These are phyloP conservation scores for Penaeus indicus DNA, from an alignment of 1,140 invertebrate genomes.

Conservation along the genomic window DNA sequence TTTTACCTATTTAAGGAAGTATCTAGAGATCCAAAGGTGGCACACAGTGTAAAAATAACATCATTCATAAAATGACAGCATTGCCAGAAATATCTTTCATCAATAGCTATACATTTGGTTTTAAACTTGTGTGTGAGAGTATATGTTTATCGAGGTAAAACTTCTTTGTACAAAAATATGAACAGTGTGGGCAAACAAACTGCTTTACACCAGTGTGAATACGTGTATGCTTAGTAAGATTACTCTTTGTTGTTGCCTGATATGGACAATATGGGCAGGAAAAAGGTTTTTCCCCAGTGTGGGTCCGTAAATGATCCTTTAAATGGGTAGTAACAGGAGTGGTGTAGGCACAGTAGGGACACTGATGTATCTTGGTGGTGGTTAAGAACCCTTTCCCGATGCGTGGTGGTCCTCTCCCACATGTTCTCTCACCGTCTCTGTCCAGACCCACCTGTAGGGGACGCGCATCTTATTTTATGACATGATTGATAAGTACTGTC, in stretches of 20 bases:
- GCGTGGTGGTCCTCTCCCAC: constrained; percentile 12
- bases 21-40: too few species aligned
- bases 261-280: constrained; percentile 53
- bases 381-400: constrained; percentile 20
- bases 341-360: constrained; percentile 59
- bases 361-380: constrained; percentile 53
- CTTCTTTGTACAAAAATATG: constrained; percentile 54
- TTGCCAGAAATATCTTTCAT: too few species aligned
- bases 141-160: constrained; percentile 50
- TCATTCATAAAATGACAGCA: too few species aligned
- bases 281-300: constrained; percentile 57
- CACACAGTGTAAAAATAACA: too few species aligned
- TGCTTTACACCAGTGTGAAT: constrained; percentile 49
- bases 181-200: constrained; percentile 49
- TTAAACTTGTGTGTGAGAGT: constrained; percentile 31
- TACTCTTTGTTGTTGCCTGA: constrained; percentile 58
- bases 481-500: neutral
- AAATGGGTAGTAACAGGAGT: constrained; percentile 58
- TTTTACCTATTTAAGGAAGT: too few species aligned
- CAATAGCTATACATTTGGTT: neutral
- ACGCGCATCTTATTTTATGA: constrained; percentile 44
- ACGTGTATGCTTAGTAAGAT: constrained; percentile 50
- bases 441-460: constrained; percentile 51
- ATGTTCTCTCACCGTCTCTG: constrained; percentile 36
- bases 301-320: constrained; percentile 57